phyloP scores from a whole-genome alignment of 2,888 invertebrate genomes.

The Dolomedes plantarius region DNA sequence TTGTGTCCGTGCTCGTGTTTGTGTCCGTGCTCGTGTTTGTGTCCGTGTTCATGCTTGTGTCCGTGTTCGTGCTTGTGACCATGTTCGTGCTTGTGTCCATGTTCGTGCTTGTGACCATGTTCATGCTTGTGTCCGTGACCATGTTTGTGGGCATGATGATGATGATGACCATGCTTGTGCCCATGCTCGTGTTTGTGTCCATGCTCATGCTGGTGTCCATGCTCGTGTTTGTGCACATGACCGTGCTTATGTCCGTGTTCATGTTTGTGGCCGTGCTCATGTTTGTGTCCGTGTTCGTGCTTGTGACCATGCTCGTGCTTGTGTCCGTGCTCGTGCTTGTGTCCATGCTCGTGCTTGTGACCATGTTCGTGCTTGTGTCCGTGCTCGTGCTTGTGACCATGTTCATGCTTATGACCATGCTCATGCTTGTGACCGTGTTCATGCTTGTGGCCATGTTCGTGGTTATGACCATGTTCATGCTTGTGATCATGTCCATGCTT shows the following conservation, averaged over 20 bases:
- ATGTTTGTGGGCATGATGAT: constrained; percentile 50
- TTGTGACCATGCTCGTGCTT: constrained; percentile 54
- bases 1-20: constrained; percentile 41
- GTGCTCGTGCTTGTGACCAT: constrained; percentile 46
- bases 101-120: constrained; percentile 41
- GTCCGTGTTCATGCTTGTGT: constrained; percentile 51
- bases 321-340: constrained; percentile 44
- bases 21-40: constrained; percentile 52
- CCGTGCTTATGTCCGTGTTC: constrained; percentile 52
- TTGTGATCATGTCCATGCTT: constrained; percentile 54
- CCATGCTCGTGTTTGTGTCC: constrained; percentile 50
- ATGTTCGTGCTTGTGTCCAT: constrained; percentile 50
- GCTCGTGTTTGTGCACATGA: constrained; percentile 49
- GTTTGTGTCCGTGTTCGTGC: constrained; percentile 50
- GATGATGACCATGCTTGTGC: constrained; percentile 54
- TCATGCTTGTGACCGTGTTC: constrained; percentile 50
- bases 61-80: constrained; percentile 48
- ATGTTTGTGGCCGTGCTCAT: constrained; percentile 59
- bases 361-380: constrained; percentile 51
- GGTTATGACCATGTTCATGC: constrained; percentile 52
- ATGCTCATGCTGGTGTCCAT: constrained; percentile 47
- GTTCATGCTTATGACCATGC: constrained; percentile 54
- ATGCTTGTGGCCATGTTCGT: constrained; percentile 57
- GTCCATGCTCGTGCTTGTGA: constrained; percentile 45
- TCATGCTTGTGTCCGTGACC: constrained; percentile 52